Evolutionary conservation across 2,888 invertebrate species (phyloP), one percentile per base, ranked within the genome.

Genomic region (Trichogramma evanescens): DNA sequence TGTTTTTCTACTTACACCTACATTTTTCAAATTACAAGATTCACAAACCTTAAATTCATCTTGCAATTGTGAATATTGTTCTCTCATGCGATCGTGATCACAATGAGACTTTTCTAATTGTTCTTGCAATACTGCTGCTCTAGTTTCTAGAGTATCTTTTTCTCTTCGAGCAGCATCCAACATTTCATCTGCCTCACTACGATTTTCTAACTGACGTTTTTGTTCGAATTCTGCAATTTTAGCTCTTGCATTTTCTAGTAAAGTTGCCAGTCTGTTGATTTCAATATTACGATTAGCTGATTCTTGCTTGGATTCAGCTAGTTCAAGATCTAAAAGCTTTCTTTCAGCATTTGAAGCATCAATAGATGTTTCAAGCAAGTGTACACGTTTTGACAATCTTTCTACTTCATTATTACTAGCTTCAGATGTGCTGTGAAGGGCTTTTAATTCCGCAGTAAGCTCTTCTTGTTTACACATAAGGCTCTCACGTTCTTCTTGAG

Each of bases 231-330:
- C 89, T 51, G 63, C 65, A 63, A 89, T 88, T 80, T 94, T 93
- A 4, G 89, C 87, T 70, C 90, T 86, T 6, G 93, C 93, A 75
- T 89, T 90, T 65, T 93, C 93, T 13, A 94, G 80, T 61, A 92
- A 79, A 55, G 89, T 89, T 13, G 86, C 85, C 65, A 92, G 80
- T 52, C 91, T 83, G 69, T 86, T 85, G 53, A 92, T 84, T 80
- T 95, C 94, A 66, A 92, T 90, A 71, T 87, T 87, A 39, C 88
- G 82, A 62, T 88, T 88, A 3, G 87, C 87, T 43, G 87, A 84
- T 65, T 88, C 84, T 72, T 93, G 92, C 66, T 86, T 85, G 56
- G 89, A 86, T 63, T 84, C 82, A 7, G 84, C 83, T 63, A 90
- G 79, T 69, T 92, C 89, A 45, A 84, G 82, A 69, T 93, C 93